Conservation (phyloP, 2,888 invertebrate species). For the Pasiphila rectangulata region DNA sequence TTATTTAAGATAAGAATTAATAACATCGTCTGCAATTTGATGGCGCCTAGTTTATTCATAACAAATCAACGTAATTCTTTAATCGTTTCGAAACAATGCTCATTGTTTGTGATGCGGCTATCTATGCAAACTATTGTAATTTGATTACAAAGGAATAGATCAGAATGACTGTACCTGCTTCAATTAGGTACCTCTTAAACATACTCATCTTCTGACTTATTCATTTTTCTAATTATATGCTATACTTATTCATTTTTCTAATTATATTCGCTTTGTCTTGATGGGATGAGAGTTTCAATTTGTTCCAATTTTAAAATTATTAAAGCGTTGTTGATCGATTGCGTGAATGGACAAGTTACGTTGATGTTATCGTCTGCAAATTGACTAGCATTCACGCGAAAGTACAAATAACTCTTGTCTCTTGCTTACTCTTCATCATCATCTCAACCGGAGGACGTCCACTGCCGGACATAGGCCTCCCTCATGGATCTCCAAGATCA, state of each 20-base stretch:
- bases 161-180: constrained; percentile 33
- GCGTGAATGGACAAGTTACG: constrained; percentile 5
- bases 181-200: constrained; percentile 34
- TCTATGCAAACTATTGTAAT: constrained; percentile 32
- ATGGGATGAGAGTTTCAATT: constrained; percentile 28
- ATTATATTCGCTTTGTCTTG: constrained; percentile 47
- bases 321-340: constrained; percentile 10
- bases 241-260: constrained; percentile 37
- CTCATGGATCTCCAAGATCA: no score
- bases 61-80: constrained; percentile 16
- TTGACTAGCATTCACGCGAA: not conserved
- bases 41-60: constrained; percentile 1
- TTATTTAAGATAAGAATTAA: not conserved
- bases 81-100: constrained; percentile 27
- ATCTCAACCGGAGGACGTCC: no score
- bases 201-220: constrained; percentile 20
- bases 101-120: constrained; percentile 25
- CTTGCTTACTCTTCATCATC: no score
- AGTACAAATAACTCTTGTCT: no score
- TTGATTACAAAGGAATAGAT: constrained; percentile 35
- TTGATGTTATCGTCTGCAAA: no score
- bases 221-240: constrained; percentile 43
- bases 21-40: not conserved
- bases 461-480: no score
- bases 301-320: constrained; percentile 29